Evolutionary conservation across 2,113 vertebrate species (phyloP), one percentile per base, ranked within the genome.

Genomic region (Cottus gobio): DNA sequence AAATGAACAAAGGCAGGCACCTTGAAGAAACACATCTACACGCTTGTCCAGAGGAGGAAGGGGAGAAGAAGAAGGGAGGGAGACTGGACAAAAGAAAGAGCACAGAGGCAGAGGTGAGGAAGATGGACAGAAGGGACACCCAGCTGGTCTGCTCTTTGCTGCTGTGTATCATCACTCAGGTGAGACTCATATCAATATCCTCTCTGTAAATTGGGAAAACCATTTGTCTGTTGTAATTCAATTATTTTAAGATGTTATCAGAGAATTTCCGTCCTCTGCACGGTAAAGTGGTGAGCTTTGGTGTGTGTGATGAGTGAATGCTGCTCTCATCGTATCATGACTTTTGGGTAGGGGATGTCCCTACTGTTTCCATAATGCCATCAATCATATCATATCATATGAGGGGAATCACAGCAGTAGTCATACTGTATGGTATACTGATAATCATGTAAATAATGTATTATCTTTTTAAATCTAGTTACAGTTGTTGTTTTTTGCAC

Each of bases 161-260:
- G 65, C 5, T 84, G 56, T 61, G 63, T 20, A 20, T 75, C 76
- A 52, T 79, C 71, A 75, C 71, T 39, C 71, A 79, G 82, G 82
- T 84, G 54, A 65, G 82, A 61, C 42, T 26, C 5, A 24, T 61
- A 48, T 36, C 22, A 22, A 16, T 22, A n/a, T 64, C 31, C 30
- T 63, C 16, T 63, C 24, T n/a, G 34, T 15, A 13, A 22, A 75
- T 22, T 28, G 34, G 39, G 0, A 3, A 46, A 39, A 6, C 7
- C 12, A 1, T 31, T 5, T 34, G 5, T 73, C 57, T 36, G 42
- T 36, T 56, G 34, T 37, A 15, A 24, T n/a, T 1, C 1, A 50
- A 34, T 18, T n/a, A 52, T 8, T 4, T 42, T 7, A 9, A 42
- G 13, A 64, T 26, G 24, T 42, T 16, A 24, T 42, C 13, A 16